Evolutionary conservation across 2,888 invertebrate genomes (phyloP), one percentile per base, ranked within the genome.

Genomic region (Agelastica alni): DNA sequence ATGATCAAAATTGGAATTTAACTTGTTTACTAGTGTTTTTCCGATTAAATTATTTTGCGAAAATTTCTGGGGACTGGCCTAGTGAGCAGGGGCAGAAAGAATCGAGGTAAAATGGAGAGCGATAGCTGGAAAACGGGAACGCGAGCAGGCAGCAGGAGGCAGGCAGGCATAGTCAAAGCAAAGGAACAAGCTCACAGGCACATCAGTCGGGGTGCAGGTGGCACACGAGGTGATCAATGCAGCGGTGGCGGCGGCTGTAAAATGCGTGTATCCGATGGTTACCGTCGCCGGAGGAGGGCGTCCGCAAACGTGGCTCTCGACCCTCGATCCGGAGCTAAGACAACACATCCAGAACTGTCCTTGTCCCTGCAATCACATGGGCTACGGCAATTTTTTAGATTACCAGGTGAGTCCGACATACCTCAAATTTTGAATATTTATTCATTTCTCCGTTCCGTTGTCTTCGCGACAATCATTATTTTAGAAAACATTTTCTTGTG

Each of bases 361-460:
- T 69, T 93, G 93, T 81, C 88, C 91, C 71, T 93, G 93, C 84
- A 91, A 92, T 82, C 93, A 93, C 83, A 89, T 93, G 89, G 93
- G 93, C 75, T 92, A 91, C 81, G 93, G 93, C 70, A 93, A 93
- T 81, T 91, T 87, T 77, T 87, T 91, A 86, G 91, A 91, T 81
- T 92, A 91, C 80, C 91, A 91, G 86, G 89, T 89, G 78, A 76
- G 71, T 42, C 34, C 34, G 34, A n/a, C n/a, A n/a, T n/a, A n/a
- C n/a, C n/a, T n/a, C n/a, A n/a, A n/a, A n/a, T n/a, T n/a, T n/a
- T n/a, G n/a, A n/a, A n/a, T n/a, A n/a, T n/a, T n/a, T n/a, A n/a
- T n/a, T n/a, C n/a, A n/a, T n/a, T n/a, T n/a, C n/a, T n/a, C n/a
- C n/a, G n/a, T n/a, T n/a, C n/a, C n/a, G n/a, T n/a, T n/a, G n/a